These are phyloP conservation scores for Melieria crassipennis DNA, from an alignment of 2,888 invertebrate species.

Conservation along the genomic window DNA sequence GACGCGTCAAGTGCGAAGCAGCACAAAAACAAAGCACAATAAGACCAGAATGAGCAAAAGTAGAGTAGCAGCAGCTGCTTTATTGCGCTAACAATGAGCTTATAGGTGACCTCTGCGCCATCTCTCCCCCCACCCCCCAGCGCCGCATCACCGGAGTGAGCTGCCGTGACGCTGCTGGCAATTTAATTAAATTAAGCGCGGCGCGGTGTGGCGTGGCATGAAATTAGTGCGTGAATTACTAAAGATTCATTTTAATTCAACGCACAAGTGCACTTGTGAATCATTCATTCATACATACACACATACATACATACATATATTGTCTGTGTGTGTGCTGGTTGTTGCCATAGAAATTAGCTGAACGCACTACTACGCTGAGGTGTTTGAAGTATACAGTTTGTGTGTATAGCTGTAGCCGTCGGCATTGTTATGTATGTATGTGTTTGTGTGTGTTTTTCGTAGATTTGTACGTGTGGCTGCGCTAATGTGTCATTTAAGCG, in stretches of 20 bases:
- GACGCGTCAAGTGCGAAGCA: not conserved
- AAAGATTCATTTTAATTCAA: slow-evolving; percentile 40
- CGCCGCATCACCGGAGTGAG: no score
- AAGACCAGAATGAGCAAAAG: not conserved
- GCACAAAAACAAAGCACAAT: not conserved
- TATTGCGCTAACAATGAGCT: no score
- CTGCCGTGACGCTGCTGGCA: not conserved
- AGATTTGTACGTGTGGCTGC: no score
- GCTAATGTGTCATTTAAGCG: no score
- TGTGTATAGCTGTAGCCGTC: no score
- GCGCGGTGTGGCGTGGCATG: slow-evolving; percentile 5
- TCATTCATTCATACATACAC: slow-evolving; percentile 8
- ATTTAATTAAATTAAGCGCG: slow-evolving; percentile 43
- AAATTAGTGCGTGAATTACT: slow-evolving; percentile 38
- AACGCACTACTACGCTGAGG: not conserved
- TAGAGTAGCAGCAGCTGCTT: no score
- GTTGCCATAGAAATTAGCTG: not conserved
- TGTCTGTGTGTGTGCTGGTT: not conserved
- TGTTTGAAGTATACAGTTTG: not conserved
- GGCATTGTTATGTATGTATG: no score
- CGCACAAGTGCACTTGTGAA: slow-evolving; percentile 7
- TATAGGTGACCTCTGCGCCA: no score
- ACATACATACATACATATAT: not conserved
- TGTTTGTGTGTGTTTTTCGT: no score
- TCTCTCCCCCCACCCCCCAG: no score